Conservation (phyloP, 2,888 invertebrate genomes). For the Altica lythri region DNA sequence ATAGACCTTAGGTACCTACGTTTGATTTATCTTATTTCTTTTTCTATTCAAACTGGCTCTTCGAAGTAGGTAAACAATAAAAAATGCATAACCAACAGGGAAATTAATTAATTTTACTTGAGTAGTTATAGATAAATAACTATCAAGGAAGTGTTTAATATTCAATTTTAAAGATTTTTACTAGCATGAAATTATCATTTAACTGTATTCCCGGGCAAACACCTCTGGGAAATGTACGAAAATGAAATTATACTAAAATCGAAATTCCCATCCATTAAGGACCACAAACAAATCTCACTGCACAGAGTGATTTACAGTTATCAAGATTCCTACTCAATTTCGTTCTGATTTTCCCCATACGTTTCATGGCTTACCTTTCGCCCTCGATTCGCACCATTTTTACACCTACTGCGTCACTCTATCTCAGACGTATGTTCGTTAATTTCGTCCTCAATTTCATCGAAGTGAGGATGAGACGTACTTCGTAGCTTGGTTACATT, state of each 20-base stretch:
- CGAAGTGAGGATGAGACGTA: conserved; percentile 20
- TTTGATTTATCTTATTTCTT: too few species aligned
- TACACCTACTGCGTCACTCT: conserved; percentile 53
- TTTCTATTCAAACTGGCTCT: conserved; percentile 6
- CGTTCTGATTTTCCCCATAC: conserved; percentile 51
- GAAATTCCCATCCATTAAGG: conserved; percentile 18
- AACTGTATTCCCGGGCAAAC: neutral
- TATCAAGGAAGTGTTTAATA: neutral
- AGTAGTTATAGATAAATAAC: conserved; percentile 18
- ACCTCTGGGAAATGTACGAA: conserved; percentile 4
- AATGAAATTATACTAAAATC: conserved; percentile 21
- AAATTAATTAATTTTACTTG: conserved; percentile 12
- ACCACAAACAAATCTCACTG: conserved; percentile 12
- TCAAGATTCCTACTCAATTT: conserved; percentile 37
- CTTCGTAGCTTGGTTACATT: conserved; percentile 34
- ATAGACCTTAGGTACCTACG: too few species aligned
- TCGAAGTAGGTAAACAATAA: conserved; percentile 1
- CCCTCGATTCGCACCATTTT: conserved; percentile 58
- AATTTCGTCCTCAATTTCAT: conserved; percentile 25
- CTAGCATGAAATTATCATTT: conserved; percentile 5
- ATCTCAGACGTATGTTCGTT: conserved; percentile 41
- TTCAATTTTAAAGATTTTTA: conserved; percentile 13
- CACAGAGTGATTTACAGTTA: conserved; percentile 32
- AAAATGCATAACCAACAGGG: conserved; percentile 4
- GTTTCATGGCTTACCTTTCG: conserved; percentile 58